Base-by-base conservation (phyloP, 1,140 invertebrate species). In the Drosophila mauritiana region DNA sequence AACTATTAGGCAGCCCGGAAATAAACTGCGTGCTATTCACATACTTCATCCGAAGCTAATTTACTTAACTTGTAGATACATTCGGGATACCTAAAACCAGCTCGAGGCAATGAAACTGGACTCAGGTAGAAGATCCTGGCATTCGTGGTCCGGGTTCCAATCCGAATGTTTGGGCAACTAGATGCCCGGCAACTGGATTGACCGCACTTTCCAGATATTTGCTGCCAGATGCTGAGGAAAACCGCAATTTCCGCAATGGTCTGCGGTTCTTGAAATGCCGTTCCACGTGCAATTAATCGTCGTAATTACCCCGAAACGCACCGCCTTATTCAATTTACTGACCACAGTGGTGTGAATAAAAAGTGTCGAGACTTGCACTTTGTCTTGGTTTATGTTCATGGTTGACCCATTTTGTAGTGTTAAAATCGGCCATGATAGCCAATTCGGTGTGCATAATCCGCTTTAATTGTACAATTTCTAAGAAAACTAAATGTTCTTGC, bases 341-440 rank as follows among this genome's bases (percentile, higher is more conserved):
- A 54, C 45, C 22, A 13, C 45, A 43, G 17, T 20, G 11, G 42
- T 43, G 42, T 8, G 17, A 17, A 27, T 7, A 27, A 27, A 27
- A 27, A 42, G n/a, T 37, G 36, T 3, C 36, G 8, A 17, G 25
- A 15, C 10, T 31, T 40, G 39, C 39, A 40, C 4, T 40, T 40
- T 37, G 31, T 27, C 27, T 36, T 42, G 10, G 42, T 39, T 69
- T 64, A 45, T 45, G 46, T 42, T 57, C 56, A 67, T 57, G 68
- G 46, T 48, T 52, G n/a, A 15, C 11, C 48, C 58, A 46, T 40
- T 54, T 73, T 36, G 17, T 22, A 37, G 37, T 53, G 8, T 20
- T 20, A 1, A 43, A 20, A 20, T 3, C 65, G 15, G 10, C 37
- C 10, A 27, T n/a, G 25, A 43, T 22, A 39, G n/a, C 20, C 17